Evolutionary conservation across 2,797 vertebrate genomes (phyloP).

Genomic region (Takifugu ocellatus): DNA sequence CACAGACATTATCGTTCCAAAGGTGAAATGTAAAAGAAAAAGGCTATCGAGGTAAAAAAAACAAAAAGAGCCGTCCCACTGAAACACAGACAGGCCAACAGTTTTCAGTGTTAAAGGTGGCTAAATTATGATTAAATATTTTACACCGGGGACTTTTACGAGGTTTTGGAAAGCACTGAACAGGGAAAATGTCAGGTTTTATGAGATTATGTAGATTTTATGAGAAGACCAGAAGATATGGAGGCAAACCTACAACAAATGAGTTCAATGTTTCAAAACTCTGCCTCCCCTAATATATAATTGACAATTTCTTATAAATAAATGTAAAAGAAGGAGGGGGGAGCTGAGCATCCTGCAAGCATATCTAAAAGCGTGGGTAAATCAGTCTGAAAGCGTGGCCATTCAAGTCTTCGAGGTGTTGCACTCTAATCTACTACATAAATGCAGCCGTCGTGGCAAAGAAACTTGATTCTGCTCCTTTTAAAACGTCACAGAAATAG

Average conservation of each 20-base stretch:
- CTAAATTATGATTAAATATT: constrained; percentile 27
- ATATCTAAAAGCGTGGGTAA: constrained; percentile 19
- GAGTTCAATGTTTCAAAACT: too few relatives aligned
- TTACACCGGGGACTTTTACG: constrained; percentile 33
- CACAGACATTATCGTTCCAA: constrained; percentile 38
- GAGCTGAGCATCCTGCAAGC: neutral
- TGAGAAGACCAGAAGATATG: neutral
- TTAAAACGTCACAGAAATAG: constrained; percentile 27
- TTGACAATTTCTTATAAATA: neutral
- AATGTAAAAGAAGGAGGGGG: too few relatives aligned
- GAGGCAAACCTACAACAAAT: too few relatives aligned
- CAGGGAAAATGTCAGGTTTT: constrained; percentile 35
- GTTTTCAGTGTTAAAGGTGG: constrained; percentile 25
- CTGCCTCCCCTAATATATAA: too few relatives aligned
- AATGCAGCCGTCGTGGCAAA: constrained; percentile 34
- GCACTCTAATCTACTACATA: constrained; percentile 50
- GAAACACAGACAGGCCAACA: constrained; percentile 29
- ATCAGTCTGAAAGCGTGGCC: constrained; percentile 24
- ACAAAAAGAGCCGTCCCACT: constrained; percentile 7
- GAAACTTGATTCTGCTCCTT: constrained; percentile 6
- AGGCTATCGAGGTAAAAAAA: constrained; percentile 15
- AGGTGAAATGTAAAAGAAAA: constrained; percentile 32
- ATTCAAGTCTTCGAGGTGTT: constrained; percentile 19
- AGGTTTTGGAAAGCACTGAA: constrained; percentile 10
- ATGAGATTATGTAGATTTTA: neutral